Conservation (phyloP, 2,888 invertebrate species). For the Torymus auratus region DNA sequence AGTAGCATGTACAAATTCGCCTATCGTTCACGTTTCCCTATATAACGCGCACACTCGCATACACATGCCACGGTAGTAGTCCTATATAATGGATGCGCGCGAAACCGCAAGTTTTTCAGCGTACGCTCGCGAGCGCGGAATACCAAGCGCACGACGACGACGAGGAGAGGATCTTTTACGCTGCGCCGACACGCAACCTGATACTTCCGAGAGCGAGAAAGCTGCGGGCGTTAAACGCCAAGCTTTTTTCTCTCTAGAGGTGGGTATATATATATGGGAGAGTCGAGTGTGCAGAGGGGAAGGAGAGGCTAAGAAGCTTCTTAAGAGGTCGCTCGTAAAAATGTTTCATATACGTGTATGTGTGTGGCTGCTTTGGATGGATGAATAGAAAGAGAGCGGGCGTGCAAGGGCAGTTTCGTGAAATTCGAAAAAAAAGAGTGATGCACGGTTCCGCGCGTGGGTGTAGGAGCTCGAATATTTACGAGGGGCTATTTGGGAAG, state of each 20-base stretch:
- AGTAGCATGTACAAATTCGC: conserved; percentile 25
- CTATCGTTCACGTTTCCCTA: neutral
- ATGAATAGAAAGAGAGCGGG: neutral
- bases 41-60: too few species aligned
- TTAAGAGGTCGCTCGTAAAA: conserved; percentile 37
- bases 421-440: too few species aligned
- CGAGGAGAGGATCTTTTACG: conserved; percentile 17
- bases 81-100: neutral
- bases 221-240: conserved; percentile 32
- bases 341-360: neutral
- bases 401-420: neutral
- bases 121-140: neutral
- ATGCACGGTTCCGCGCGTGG: neutral
- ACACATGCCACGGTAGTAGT: too few species aligned
- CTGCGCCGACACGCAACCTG: conserved; percentile 27
- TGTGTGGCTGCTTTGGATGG: neutral
- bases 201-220: conserved; percentile 26
- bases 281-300: too few species aligned
- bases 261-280: too few species aligned
- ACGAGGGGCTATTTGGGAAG: too few species aligned
- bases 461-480: too few species aligned
- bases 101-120: conserved; percentile 25
- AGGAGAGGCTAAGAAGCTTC: conserved; percentile 11
- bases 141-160: conserved; percentile 7
- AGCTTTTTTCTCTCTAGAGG: conserved; percentile 6